Base-by-base conservation (phyloP, 2,888 invertebrate species). In the Drosophila kambysellisi region DNA sequence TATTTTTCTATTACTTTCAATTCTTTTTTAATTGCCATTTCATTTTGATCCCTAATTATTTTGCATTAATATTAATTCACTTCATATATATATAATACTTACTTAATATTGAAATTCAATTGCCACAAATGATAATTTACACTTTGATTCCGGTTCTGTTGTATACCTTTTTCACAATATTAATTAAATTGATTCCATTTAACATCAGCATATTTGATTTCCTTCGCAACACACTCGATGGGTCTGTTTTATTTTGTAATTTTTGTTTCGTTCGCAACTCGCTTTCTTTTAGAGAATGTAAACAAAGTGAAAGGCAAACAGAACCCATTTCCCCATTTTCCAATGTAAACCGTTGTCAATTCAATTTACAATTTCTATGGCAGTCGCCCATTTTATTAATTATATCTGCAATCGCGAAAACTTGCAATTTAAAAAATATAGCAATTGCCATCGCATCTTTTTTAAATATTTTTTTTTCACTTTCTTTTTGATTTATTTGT, bases 291-390 rank as follows among this genome's bases (percentile, higher is more conserved):
- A 8, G 37, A 32, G 50, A 41, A 25, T 9, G 30, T n/a, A 56
- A 30, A 25, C 29, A 69, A 56, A 37, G 25, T 32, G 50, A 46
- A 64, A 46, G 43, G 20, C 41, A 58, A 65, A 25, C 33, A 25
- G 20, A 51, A 30, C n/a, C 29, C 46, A 46, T 46, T 46, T 46
- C 46, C 20, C 29, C 46, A 46, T 46, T 46, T 46, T 20, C 20
- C 2, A 46, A 46, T 46, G 46, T 25, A 63, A 67, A 58, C 58
- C 50, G 64, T 67, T 70, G 50, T 54, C 46, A 83, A 76, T 86
- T 81, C 74, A 81, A 87, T 81, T 83, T 76, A 54, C 71, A 73
- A 81, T 76, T 88, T 81, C 69, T 81, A 81, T 88, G 70, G 72
- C 37, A 41, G 43, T 29, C 20, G 52, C 43, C 46, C 25, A 65